Base-by-base conservation (phyloP, 2,113 vertebrate genomes). In the Glaucidium brasilianum region DNA sequence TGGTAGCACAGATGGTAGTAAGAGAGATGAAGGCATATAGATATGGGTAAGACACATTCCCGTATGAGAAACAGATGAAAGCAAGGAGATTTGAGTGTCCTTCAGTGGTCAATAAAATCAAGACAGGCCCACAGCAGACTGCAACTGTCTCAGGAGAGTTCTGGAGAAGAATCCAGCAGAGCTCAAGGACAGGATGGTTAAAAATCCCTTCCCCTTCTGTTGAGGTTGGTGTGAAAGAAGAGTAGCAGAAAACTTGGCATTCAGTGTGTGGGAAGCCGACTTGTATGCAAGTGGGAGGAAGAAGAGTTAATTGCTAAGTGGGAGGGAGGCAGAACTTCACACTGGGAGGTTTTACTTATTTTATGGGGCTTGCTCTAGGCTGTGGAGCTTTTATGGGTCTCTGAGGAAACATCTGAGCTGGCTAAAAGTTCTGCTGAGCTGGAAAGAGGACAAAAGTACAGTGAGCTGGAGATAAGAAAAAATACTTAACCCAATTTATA, bases 291-390 rank as follows among this genome's bases (percentile, higher is more conserved):
- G 26, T 37, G 58, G 32, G 69, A 89, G 77, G 73, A 88, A 86
- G 56, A 89, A 85, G 84, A 89, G 84, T 94, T 95, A 94, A 95
- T 95, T 95, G 58, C 60, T 79, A 60, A 92, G 84, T 94, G 62
- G 66, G 62, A 94, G 34, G 10, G 53, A 96, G 64, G 30, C 62
- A 92, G 73, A 94, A 72, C n/a, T 81, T 92, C 88, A 92, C 69
- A 85, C 39, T 94, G 92, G 88, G 96, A 97, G 92, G 91, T 96
- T 94, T 92, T 94, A 60, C 76, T 97, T 94, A 49, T 75, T 97
- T 97, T 94, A 87, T 87, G 80, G 35, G 45, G 13, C 13, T 87
- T 92, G 79, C 82, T 96, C 84, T 87, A 89, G 73, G 25, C 76
- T 92, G 66, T 94, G 72, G 79, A 87, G 49, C 43, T 89, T 95